A percentile compares a stretch with the other conserved stretches of the same genome.
Conservation (phyloP, 64 coral and sea anemone genomes). For the Pocillopora damicornis region DNA sequence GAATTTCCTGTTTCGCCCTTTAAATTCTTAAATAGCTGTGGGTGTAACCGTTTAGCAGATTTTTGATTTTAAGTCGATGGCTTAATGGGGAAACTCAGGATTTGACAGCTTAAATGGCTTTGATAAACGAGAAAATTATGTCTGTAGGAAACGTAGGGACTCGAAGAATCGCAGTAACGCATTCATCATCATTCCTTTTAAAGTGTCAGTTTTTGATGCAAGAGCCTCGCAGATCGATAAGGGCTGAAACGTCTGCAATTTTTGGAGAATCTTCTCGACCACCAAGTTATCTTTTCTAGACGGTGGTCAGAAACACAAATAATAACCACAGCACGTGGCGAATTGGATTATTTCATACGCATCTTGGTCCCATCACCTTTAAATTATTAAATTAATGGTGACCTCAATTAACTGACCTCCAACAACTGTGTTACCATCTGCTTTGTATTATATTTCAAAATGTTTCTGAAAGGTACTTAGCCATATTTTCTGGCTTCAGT, state of each 20-base stretch:
- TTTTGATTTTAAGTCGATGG: neutral
- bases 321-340: neutral
- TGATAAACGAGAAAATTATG: neutral
- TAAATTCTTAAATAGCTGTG: conserved; percentile 9
- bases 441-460: neutral
- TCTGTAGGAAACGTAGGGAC: neutral
- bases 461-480: too few relatives aligned
- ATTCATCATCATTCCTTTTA: neutral
- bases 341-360: neutral
- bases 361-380: neutral
- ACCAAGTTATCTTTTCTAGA: neutral
- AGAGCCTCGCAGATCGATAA: neutral
- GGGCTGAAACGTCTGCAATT: too few relatives aligned
- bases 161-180: neutral
- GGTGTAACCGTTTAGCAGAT: neutral
- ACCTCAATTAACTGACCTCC: neutral
- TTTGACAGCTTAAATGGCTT: neutral
- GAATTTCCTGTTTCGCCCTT: conserved; percentile 38
- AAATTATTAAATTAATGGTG: neutral
- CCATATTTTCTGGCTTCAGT: too few relatives aligned
- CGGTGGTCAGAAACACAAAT: neutral
- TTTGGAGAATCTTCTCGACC: neutral
- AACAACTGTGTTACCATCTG: neutral
- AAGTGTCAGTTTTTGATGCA: neutral
- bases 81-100: neutral